A percentile compares a stretch with the other conserved stretches of the same genome.
These are phyloP conservation scores for Anhinga rufa DNA, from an alignment of 2,113 vertebrate species.

Conservation along the genomic window DNA sequence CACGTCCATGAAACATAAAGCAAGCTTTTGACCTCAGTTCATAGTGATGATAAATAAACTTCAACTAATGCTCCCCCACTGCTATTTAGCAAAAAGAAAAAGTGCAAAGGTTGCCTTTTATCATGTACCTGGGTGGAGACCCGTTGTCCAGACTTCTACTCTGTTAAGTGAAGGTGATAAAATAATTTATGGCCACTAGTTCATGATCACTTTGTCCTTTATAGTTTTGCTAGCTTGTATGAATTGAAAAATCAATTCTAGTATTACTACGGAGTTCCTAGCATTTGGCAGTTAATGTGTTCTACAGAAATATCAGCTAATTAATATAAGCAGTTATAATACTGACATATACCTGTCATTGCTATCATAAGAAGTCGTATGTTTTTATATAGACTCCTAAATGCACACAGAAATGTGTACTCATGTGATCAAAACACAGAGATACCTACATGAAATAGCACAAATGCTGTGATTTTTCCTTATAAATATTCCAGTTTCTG, in stretches of 20 bases:
- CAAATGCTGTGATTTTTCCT: background rate
- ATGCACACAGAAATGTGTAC: background rate
- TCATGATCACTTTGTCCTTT: background rate
- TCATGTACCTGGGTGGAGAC: background rate
- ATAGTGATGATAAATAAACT: background rate
- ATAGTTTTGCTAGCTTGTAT: background rate
- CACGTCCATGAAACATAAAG: background rate
- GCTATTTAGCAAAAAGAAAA: background rate
- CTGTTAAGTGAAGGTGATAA: background rate
- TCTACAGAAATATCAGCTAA: background rate
- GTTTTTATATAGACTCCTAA: background rate
- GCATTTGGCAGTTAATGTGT: background rate
- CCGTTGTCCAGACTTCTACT: background rate
- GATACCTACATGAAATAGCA: background rate
- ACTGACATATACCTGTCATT: background rate
- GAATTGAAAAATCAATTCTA: background rate
- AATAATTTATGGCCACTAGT: background rate
- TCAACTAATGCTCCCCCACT: background rate
- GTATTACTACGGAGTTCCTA: background rate
- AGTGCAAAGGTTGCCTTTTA: conserved; percentile 19
- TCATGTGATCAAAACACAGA: background rate
- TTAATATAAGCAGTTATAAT: background rate
- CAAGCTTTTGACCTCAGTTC: background rate
- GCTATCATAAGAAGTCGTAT: background rate
- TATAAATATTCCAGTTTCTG: background rate